Evolutionary conservation across 2,113 vertebrate genomes (phyloP).

Genomic region (Brienomyrus longianalis): DNA sequence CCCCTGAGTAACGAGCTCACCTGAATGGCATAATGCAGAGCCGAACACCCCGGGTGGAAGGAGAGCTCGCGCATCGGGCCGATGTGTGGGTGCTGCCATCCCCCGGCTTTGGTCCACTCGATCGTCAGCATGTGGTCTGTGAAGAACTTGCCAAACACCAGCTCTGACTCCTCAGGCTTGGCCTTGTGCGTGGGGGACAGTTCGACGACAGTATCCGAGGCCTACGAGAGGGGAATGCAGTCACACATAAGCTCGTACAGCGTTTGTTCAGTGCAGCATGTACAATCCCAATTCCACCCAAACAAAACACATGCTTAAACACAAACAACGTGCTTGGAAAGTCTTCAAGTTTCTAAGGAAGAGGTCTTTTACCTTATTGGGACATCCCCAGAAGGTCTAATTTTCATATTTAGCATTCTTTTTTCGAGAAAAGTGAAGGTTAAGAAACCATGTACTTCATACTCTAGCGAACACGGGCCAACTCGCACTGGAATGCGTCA

Average conservation of each 20-base stretch:
- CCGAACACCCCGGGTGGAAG: slow-evolving; percentile 68
- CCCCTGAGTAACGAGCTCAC: slow-evolving; percentile 48
- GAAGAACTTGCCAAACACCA: slow-evolving; percentile 74
- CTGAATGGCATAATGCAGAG: slow-evolving; percentile 71
- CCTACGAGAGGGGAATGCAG: slow-evolving; percentile 45
- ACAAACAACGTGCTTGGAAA: neutral
- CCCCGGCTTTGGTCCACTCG: slow-evolving; percentile 67
- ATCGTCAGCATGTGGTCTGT: slow-evolving; percentile 86
- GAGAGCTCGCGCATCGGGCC: slow-evolving; percentile 73
- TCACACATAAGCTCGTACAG: neutral
- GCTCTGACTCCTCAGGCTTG: slow-evolving; percentile 62
- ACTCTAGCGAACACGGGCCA: neutral
- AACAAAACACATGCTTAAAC: neutral
- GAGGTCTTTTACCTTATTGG: neutral
- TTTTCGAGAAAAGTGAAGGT: neutral
- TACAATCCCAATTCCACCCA: neutral
- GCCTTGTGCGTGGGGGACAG: slow-evolving; percentile 52
- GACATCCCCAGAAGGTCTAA: neutral
- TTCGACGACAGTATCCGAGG: slow-evolving; percentile 65
- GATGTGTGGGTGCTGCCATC: slow-evolving; percentile 77
- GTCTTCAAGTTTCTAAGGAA: neutral
- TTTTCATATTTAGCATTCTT: neutral
- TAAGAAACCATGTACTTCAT: neutral
- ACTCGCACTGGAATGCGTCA: neutral
- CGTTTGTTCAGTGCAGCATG: neutral